Evolutionary conservation across 2,797 vertebrate species (phyloP).

Genomic region (Paramormyrops hopkinsi): DNA sequence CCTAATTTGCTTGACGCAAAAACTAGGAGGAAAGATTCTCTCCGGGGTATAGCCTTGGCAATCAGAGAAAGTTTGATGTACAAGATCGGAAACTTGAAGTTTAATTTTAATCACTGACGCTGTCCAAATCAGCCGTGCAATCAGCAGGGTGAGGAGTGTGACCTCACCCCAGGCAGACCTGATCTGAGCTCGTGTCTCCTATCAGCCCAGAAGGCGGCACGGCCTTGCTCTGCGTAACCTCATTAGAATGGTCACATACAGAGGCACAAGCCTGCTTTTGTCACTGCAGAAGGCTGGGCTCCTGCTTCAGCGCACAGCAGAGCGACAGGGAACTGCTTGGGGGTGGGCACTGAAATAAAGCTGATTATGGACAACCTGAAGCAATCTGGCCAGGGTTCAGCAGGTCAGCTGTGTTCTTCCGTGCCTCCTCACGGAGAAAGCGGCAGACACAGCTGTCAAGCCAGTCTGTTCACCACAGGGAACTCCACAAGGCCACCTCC

Average conservation of each 20-base stretch:
- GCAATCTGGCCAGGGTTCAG: slow-evolving; percentile 34
- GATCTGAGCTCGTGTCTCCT: background rate
- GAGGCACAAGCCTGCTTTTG: background rate
- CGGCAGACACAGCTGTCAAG: slow-evolving; percentile 47
- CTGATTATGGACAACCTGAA: slow-evolving; percentile 28
- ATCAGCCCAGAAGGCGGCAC: background rate
- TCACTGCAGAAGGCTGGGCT: background rate
- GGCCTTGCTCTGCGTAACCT: background rate
- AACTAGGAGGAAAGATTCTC: background rate
- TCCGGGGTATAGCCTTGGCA: background rate
- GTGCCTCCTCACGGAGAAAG: slow-evolving; percentile 40
- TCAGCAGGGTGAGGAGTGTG: background rate
- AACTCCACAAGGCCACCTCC: slow-evolving; percentile 14
- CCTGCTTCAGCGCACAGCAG: background rate
- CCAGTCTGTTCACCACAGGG: slow-evolving; percentile 51
- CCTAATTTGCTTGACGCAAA: background rate
- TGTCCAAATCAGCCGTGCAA: background rate
- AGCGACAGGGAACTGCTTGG: background rate
- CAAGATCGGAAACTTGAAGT: background rate
- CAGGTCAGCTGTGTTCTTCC: slow-evolving; percentile 32
- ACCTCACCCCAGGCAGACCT: background rate
- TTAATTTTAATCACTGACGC: background rate
- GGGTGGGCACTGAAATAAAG: slow-evolving; percentile 18
- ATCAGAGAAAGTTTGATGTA: background rate
- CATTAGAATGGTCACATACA: background rate